Base-by-base conservation (phyloP, 1,140 invertebrate genomes). In the Schmidtea mediterranea region DNA sequence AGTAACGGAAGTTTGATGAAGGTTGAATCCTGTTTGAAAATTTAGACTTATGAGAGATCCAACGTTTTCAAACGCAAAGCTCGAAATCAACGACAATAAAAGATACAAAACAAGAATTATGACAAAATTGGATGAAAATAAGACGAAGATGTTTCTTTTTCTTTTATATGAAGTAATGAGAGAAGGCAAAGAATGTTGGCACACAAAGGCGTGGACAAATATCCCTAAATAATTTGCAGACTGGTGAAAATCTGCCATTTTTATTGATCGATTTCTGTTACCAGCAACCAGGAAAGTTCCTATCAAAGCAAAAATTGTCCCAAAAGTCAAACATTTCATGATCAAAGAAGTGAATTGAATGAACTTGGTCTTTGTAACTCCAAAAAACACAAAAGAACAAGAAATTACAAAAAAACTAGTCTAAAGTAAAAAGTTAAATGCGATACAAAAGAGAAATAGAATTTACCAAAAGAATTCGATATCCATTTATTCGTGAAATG, bases 151-250 rank as follows among this genome's bases (percentile, higher is more conserved):
- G 10, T 68, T 68, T 10, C 70, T 70, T 60, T 95, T 97, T 55
- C 80, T 74, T 37, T 73, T 70, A 51, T 67, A 82, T 1, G 90
- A 89, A 6, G 81, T 78, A 32, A 97, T 71, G 23, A 97, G 70
- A 2, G 78, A 79, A 5, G 90, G 90, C 16, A 97, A 65, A 0
- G 84, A 92, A 66, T 97, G 90, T 61, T 97, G 90, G 57, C 90
- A 97, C 90, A 97, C 97, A 68, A 97, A 97, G 10, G 86, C 87
- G 62, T 97, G 97, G 13, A 95, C 78, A 60, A 83, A 89, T n/a
- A 83, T 80, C 21, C 90, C 90, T 65, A 95, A 89, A 23, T 97
- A 68, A 51, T 77, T 76, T n/a, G 26, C 5, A 6, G 26, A 32
- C 10, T 32, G 3, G 5, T 3, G 10, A 6, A 32, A 32, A 32